phyloP scores from a whole-genome alignment of 2,797 vertebrate genomes.

The Allobates femoralis region DNA sequence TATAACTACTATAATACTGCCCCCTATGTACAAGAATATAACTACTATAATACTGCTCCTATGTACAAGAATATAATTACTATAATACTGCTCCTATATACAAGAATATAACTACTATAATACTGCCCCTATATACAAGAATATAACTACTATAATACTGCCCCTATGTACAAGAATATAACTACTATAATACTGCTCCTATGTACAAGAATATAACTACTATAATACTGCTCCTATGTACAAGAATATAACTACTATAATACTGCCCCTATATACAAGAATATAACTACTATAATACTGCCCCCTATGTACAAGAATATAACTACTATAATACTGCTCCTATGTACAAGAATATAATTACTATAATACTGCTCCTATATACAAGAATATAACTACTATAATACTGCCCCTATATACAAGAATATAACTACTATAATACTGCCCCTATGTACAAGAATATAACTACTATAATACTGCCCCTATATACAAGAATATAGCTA shows the following conservation, averaged over 20 bases:
- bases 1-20: slow-evolving; percentile 17
- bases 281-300: too few relatives aligned
- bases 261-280: not conserved
- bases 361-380: too few relatives aligned
- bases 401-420: not conserved
- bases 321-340: too few relatives aligned
- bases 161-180: not conserved
- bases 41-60: not conserved
- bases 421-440: slow-evolving; percentile 12
- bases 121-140: too few relatives aligned
- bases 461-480: slow-evolving; percentile 5
- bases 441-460: not conserved
- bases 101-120: too few relatives aligned
- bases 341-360: too few relatives aligned
- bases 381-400: slow-evolving; percentile 18
- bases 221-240: slow-evolving; percentile 5
- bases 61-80: not conserved
- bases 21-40: not conserved
- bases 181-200: slow-evolving; percentile 20
- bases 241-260: slow-evolving; percentile 2
- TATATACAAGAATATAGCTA: not conserved
- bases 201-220: slow-evolving; percentile 16
- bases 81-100: too few relatives aligned
- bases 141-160: not conserved
- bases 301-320: too few relatives aligned